These are phyloP conservation scores for Cebidichthys violaceus DNA, from an alignment of 2,113 vertebrate genomes.

Conservation along the genomic window DNA sequence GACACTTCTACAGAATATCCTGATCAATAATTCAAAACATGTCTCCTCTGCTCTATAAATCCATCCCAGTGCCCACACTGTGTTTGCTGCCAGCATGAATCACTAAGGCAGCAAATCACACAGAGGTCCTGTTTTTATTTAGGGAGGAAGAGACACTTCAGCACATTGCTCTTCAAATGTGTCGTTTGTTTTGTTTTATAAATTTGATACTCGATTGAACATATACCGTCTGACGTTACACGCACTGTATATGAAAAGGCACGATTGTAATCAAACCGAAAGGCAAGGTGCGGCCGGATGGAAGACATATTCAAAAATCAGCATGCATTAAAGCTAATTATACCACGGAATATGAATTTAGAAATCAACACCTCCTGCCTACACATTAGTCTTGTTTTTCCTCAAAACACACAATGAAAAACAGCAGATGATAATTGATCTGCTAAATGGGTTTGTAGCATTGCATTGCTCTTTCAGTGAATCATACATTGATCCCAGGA, in stretches of 20 bases:
- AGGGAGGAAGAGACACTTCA: conserved; percentile 11
- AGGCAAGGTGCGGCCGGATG: neutral
- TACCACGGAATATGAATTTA: neutral
- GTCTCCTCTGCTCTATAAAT: conserved; percentile 53
- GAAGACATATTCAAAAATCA: neutral
- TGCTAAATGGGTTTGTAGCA: conserved; percentile 14
- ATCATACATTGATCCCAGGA: conserved; percentile 28
- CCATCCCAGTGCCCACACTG: conserved; percentile 21
- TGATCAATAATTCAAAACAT: conserved; percentile 76
- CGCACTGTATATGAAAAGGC: neutral
- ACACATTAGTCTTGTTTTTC: conserved; percentile 28
- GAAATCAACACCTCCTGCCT: conserved; percentile 5
- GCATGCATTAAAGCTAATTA: neutral
- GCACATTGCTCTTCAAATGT: neutral
- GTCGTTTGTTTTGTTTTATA: neutral
- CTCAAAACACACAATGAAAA: neutral
- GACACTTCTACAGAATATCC: conserved; percentile 45
- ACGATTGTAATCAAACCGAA: conserved; percentile 4
- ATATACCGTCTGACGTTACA: neutral
- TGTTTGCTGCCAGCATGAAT: conserved; percentile 56
- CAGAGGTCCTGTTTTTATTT: conserved; percentile 34
- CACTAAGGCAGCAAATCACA: conserved; percentile 59
- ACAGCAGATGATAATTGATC: neutral
- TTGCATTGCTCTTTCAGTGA: neutral
- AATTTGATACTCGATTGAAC: neutral